Evolutionary conservation across 2,888 invertebrate genomes (phyloP), one percentile per base, ranked within the genome.

Genomic region (Agrochola macilenta): DNA sequence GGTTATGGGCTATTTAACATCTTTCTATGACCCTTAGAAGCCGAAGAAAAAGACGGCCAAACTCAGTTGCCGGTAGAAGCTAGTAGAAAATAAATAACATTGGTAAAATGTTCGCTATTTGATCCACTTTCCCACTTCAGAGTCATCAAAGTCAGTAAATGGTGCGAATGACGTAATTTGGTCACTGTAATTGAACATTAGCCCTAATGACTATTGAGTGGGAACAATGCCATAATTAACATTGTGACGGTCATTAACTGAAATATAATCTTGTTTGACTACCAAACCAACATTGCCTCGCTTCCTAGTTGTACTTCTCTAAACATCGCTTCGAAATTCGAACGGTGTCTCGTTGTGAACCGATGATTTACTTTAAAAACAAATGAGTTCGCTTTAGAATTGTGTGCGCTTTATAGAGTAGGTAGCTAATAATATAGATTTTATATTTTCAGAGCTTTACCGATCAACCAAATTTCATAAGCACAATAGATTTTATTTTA

Each of bases 161-260:
- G 35, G 64, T 17, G 12, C 7, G 23, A 49, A 58, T 81, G 73
- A 78, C 79, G 78, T 73, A 9, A 78, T 73, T 72, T 17, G 12
- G 60, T 52, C 17, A 17, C 20, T 14, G 49, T 61, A 63, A 78
- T 66, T 61, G 46, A 35, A 26, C 57, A 73, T 81, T 82, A 81
- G 26, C 43, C 23, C 12, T 65, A 61, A 78, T 61, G 14, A 7
- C 43, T 66, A 52, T 65, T 57, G 26, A 35, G n/a, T 49, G n/a
- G 23, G 52, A 61, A 69, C 23, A 73, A 65, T 11, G 65, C 14
- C 23, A 35, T 57, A 49, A 73, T 83, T 66, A 57, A 26, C 54
- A 66, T 49, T 66, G 39, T 73, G 57, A 52, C 17, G 35, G 52
- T 78, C 49, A 49, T 57, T 17, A 72, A 57, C 20, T 54, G 52